These are phyloP conservation scores for Alca torda DNA, from an alignment of 2,797 vertebrate species.

Conservation along the genomic window DNA sequence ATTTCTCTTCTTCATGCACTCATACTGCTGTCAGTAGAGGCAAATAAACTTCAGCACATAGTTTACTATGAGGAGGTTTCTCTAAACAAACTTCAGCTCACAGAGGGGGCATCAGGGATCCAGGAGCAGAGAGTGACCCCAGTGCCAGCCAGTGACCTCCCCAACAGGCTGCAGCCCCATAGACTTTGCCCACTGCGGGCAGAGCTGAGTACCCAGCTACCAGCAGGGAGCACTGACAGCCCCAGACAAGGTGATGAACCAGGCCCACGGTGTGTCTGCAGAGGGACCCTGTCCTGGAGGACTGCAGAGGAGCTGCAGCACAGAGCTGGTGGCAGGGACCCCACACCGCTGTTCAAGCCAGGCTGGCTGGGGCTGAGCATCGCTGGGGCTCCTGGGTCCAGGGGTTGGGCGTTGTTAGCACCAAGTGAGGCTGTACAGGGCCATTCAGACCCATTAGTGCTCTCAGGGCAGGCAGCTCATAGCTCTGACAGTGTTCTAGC, in stretches of 20 bases:
- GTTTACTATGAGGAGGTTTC: background rate
- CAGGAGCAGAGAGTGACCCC: background rate
- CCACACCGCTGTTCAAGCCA: fast-evolving
- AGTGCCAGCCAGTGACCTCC: background rate
- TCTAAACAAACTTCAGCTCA: background rate
- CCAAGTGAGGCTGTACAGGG: background rate
- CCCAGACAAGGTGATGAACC: fast-evolving
- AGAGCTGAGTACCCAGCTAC: no score
- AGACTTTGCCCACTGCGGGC: fast-evolving
- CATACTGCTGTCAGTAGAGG: background rate
- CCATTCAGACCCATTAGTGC: background rate
- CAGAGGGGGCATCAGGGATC: background rate
- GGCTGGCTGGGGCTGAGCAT: background rate
- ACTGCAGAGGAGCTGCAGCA: fast-evolving
- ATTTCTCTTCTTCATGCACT: background rate
- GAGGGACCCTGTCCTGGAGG: background rate
- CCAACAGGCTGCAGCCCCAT: background rate
- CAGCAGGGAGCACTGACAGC: fast-evolving
- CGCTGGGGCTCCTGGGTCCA: background rate
- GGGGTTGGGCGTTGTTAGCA: background rate
- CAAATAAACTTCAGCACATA: background rate
- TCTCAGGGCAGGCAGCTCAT: background rate
- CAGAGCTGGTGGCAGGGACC: background rate
- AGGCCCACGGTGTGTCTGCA: fast-evolving
- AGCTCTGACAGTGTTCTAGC: background rate